These are phyloP conservation scores for Chrysocyon brachyurus DNA, from an alignment of 2,797 vertebrate species.

Conservation along the genomic window DNA sequence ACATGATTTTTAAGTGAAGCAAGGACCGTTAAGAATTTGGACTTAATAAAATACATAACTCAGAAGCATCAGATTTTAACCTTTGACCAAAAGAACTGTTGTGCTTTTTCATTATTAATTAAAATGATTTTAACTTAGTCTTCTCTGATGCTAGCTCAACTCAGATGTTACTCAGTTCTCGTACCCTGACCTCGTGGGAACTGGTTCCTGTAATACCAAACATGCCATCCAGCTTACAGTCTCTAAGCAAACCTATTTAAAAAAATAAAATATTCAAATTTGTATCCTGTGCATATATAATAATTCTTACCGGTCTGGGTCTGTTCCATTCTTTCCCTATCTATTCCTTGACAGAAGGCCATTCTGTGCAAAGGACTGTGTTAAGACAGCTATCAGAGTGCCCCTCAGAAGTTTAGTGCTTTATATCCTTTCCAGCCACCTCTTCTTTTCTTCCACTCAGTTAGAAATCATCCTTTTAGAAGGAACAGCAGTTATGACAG, in stretches of 20 bases:
- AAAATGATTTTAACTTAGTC: neutral
- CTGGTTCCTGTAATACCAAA: neutral
- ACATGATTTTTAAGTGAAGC: neutral
- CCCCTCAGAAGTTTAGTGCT: neutral
- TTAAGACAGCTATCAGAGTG: neutral
- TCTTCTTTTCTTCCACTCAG: neutral
- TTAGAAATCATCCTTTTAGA: neutral
- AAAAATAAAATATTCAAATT: neutral
- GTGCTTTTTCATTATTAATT: neutral
- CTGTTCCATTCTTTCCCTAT: neutral
- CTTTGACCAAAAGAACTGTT: neutral
- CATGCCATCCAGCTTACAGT: neutral
- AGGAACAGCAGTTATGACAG: neutral
- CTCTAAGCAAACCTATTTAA: neutral
- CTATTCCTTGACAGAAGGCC: neutral
- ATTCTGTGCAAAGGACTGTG: neutral
- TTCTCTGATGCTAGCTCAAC: neutral
- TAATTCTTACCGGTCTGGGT: neutral
- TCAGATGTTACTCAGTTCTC: neutral
- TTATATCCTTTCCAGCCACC: neutral
- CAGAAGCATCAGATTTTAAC: neutral
- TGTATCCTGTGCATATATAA: neutral
- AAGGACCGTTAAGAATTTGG: neutral
- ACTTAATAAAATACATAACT: neutral
- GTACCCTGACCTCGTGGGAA: neutral